Conservation (phyloP, 37 sponge, comb jelly and placozoan species). For the Mnemiopsis leidyi region DNA sequence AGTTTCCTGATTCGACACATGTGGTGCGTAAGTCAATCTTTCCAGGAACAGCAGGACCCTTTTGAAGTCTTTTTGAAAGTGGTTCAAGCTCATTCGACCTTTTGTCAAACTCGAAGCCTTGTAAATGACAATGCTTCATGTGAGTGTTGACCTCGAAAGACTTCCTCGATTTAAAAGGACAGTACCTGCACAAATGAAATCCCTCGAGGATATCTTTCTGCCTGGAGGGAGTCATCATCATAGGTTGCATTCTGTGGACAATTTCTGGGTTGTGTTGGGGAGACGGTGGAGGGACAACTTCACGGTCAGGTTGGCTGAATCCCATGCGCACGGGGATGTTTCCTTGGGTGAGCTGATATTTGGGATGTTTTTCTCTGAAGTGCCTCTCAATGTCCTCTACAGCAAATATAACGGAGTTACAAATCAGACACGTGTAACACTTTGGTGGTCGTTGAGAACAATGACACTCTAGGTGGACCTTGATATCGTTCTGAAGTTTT, state of each 20-base stretch:
- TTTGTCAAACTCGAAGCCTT: neutral
- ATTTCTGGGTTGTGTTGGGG: neutral
- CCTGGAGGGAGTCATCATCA: neutral
- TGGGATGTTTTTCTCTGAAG: neutral
- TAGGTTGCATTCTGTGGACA: neutral
- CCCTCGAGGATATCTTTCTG: neutral
- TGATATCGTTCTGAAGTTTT: neutral
- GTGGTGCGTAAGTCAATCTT: neutral
- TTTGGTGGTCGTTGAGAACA: neutral
- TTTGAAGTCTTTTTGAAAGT: neutral
- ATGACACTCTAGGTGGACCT: neutral
- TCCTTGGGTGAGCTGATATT: neutral
- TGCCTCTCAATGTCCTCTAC: neutral
- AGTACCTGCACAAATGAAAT: neutral
- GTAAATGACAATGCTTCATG: neutral
- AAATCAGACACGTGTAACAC: slow-evolving; percentile 12
- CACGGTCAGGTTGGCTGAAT: neutral
- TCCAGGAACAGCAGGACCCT: neutral
- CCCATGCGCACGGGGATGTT: neutral
- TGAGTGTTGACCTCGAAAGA: neutral
- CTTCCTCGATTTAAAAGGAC: neutral
- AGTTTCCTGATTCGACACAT: neutral
- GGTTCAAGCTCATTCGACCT: neutral
- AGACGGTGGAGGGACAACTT: neutral
- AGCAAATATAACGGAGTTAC: neutral